phyloP scores from a whole-genome alignment of 2,888 invertebrate genomes.

The Adineta ricciae region DNA sequence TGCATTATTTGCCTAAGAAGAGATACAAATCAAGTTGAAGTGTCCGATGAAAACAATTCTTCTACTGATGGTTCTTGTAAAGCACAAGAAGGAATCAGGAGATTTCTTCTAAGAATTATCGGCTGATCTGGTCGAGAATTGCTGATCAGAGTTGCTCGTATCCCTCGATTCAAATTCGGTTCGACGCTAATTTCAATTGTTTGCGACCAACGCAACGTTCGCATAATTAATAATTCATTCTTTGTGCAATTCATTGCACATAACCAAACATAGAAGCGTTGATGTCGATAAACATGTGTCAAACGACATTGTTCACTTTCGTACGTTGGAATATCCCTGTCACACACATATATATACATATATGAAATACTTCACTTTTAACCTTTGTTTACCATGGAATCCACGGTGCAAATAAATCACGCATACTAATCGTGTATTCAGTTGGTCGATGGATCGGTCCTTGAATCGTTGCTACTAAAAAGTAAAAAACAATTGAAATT shows the following conservation, averaged over 20 bases:
- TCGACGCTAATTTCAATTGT: constrained; percentile 45
- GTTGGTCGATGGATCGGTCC: constrained; percentile 44
- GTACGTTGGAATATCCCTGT: constrained; percentile 37
- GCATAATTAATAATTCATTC: constrained; percentile 44
- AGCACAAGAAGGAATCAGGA: constrained; percentile 44
- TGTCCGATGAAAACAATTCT: neutral
- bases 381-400: constrained; percentile 37
- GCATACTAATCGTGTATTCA: constrained; percentile 45
- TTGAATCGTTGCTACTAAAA: constrained; percentile 44
- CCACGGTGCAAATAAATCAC: constrained; percentile 50
- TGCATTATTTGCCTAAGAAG: constrained; percentile 42
- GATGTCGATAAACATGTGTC: constrained; percentile 45
- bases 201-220: constrained; percentile 45
- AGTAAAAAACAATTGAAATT: too few relatives aligned
- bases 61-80: constrained; percentile 41
- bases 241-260: constrained; percentile 46
- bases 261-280: constrained; percentile 49
- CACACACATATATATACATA: too few relatives aligned
- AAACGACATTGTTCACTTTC: constrained; percentile 43
- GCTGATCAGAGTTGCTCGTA: constrained; percentile 40
- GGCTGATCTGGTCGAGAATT: constrained; percentile 42
- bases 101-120: constrained; percentile 39
- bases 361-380: constrained; percentile 38
- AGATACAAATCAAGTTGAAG: neutral
- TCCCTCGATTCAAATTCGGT: constrained; percentile 42